phyloP scores from a whole-genome alignment of 2,888 invertebrate genomes.

The Drosophila diplacantha region DNA sequence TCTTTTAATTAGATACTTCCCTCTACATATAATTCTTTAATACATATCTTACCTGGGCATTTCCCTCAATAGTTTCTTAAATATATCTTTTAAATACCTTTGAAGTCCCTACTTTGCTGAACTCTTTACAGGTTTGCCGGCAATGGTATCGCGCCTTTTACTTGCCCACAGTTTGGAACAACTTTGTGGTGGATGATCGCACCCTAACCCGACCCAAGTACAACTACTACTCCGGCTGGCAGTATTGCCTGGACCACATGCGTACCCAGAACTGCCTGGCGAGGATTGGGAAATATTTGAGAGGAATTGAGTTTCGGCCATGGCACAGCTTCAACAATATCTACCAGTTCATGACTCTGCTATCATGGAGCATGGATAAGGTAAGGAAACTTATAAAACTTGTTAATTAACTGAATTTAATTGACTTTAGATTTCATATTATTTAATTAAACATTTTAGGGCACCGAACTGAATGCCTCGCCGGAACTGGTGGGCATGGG shows the following conservation, averaged over 20 bases:
- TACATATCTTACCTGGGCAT: no score
- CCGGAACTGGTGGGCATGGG: conserved; percentile 79
- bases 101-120: not conserved
- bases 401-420: not conserved
- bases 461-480: conserved; percentile 56
- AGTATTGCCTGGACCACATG: conserved; percentile 84
- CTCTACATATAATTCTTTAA: no score
- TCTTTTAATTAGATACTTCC: no score
- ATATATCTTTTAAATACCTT: not conserved
- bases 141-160: conserved; percentile 85
- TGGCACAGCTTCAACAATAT: conserved; percentile 88
- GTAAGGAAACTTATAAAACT: conserved; percentile 44
- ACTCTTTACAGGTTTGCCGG: conserved; percentile 72
- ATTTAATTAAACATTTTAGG: conserved; percentile 21
- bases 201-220: conserved; percentile 86
- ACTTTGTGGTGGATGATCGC: conserved; percentile 84
- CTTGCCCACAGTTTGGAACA: conserved; percentile 86
- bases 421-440: not conserved
- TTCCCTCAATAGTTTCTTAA: no score
- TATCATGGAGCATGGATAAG: conserved; percentile 85
- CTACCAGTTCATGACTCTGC: conserved; percentile 89
- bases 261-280: conserved; percentile 85
- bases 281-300: conserved; percentile 83
- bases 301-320: conserved; percentile 84
- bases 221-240: conserved; percentile 90